phyloP scores from a whole-genome alignment of 37 sponge, comb jelly and placozoan genomes.

The Petrosia ficiformis region DNA sequence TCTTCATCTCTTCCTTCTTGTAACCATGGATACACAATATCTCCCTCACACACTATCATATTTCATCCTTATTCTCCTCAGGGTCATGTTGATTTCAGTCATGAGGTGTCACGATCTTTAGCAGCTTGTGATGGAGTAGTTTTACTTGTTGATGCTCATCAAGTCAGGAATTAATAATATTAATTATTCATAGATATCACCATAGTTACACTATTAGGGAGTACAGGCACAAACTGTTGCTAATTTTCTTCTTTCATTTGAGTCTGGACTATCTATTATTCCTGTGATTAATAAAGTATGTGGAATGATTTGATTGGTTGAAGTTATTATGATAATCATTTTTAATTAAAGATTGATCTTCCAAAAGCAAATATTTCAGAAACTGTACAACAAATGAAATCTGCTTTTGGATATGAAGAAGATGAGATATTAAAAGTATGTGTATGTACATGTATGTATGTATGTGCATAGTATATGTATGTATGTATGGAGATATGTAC shows the following conservation, averaged over 20 bases:
- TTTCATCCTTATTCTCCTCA: constrained; percentile 2
- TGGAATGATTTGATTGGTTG: neutral
- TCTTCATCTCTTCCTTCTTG: too few species aligned
- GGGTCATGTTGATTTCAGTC: constrained; percentile 97
- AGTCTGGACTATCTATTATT: constrained; percentile 72
- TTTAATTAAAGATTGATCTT: constrained; percentile 57
- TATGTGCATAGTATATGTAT: too few species aligned
- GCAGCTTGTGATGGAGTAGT: constrained; percentile 91
- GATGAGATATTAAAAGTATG: constrained; percentile 39
- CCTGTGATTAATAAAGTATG: constrained; percentile 91
- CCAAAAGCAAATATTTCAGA: constrained; percentile 56
- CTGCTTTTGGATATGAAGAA: constrained; percentile 55
- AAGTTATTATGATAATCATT: neutral
- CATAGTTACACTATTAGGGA: constrained; percentile 46
- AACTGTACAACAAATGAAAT: constrained; percentile 55
- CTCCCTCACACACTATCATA: neutral
- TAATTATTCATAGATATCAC: neutral
- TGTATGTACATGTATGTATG: neutral
- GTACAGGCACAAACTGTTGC: constrained; percentile 97
- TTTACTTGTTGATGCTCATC: constrained; percentile 90
- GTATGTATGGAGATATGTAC: too few species aligned
- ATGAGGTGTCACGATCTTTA: constrained; percentile 93
- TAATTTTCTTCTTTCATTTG: constrained; percentile 75
- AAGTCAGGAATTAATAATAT: too few species aligned
- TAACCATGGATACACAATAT: too few species aligned